These are phyloP conservation scores for Holothuria scabra DNA, from an alignment of 53 echinoderm and acorn worm genomes.

Conservation along the genomic window DNA sequence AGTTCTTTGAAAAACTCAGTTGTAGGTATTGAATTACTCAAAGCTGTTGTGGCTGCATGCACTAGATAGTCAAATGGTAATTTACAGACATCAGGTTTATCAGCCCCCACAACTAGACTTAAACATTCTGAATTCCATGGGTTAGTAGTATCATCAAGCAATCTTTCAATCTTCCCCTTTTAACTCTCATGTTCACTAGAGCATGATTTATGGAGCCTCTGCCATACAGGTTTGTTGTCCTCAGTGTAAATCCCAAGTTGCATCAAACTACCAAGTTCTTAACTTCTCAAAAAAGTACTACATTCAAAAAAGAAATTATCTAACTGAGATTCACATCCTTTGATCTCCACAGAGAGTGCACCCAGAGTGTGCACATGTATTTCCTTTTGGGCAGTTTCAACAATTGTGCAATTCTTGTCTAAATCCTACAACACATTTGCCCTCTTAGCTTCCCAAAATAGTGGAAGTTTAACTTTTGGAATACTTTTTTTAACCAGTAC, in stretches of 20 bases:
- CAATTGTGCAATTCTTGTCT: too few relatives aligned
- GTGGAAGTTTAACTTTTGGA: neutral
- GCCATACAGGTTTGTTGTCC: constrained; percentile 32
- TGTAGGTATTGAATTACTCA: constrained; percentile 20
- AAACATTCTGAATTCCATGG: constrained; percentile 23
- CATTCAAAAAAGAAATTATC: neutral
- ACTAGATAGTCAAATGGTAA: constrained; percentile 23
- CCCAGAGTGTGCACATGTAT: neutral
- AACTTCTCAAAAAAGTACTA: constrained; percentile 16
- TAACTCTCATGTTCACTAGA: constrained; percentile 10
- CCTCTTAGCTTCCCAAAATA: too few relatives aligned
- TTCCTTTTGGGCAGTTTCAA: too few relatives aligned
- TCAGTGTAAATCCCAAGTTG: constrained; percentile 30
- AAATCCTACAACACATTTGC: too few relatives aligned
- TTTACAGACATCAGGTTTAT: constrained; percentile 20
- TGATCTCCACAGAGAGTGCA: neutral
- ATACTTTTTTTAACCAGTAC: neutral
- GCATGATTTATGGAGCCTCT: constrained; percentile 17
- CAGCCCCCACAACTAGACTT: constrained; percentile 30
- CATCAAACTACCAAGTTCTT: constrained; percentile 20
- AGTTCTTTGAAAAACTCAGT: constrained; percentile 25
- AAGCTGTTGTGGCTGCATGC: constrained; percentile 17
- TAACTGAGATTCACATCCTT: constrained; percentile 1
- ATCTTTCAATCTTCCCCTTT: constrained; percentile 19
- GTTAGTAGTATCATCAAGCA: constrained; percentile 26